A percentile compares a stretch with the other conserved stretches of the same genome.
Conservation (phyloP, 2,797 vertebrate genomes). For the Tolypeutes matacus region DNA sequence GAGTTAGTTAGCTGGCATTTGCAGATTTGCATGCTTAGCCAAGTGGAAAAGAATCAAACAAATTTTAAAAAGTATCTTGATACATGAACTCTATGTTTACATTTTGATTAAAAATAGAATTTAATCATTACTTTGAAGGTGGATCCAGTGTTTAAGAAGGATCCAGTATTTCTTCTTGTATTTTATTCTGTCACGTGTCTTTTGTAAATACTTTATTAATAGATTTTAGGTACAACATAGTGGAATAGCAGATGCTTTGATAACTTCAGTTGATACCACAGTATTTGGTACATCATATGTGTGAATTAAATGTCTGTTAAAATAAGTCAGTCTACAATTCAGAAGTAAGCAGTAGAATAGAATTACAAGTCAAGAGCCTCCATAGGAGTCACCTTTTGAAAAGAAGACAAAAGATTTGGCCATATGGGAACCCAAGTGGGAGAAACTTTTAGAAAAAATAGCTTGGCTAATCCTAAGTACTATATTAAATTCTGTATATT, state of each 20-base stretch:
- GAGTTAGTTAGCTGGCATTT: neutral
- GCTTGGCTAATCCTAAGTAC: neutral
- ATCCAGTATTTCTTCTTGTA: neutral
- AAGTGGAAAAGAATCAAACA: neutral
- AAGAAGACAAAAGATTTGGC: neutral
- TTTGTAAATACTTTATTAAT: neutral
- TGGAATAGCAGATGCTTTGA: constrained; percentile 46
- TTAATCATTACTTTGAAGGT: neutral
- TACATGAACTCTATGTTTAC: neutral
- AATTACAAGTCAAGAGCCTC: neutral
- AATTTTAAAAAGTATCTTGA: neutral
- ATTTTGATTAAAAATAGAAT: constrained; percentile 59
- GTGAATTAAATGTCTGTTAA: neutral
- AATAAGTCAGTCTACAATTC: neutral
- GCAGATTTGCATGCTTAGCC: neutral
- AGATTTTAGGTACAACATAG: neutral
- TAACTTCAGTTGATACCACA: neutral
- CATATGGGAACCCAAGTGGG: neutral
- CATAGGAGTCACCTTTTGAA: neutral
- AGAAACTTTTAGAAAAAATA: neutral
- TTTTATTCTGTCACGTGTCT: constrained; percentile 39
- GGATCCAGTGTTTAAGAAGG: neutral
- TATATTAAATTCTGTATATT: neutral
- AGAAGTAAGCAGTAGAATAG: constrained; percentile 34
- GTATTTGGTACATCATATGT: neutral